Evolutionary conservation across 2,888 invertebrate genomes (phyloP), one percentile per base, ranked within the genome.

Genomic region (Horisme vitalbata): DNA sequence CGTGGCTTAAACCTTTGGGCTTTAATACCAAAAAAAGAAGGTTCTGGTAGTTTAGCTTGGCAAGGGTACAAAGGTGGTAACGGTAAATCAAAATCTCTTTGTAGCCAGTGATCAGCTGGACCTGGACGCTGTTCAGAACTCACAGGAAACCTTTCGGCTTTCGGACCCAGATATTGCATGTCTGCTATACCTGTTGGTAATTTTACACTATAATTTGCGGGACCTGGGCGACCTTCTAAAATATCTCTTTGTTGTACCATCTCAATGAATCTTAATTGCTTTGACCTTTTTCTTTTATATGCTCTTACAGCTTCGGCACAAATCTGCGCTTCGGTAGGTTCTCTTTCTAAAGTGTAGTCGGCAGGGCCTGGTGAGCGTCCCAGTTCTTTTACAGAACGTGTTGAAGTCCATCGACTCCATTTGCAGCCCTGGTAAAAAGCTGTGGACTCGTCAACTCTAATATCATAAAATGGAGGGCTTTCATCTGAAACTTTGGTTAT

Each of bases 351-450:
- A 13, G 10, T 52, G 43, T 88, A 87, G 55, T 79, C 70, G 9
- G 80, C 71, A 20, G 88, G 88, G 3, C 88, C 84, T 14, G 87
- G 87, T 9, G 52, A 55, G 4, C 33, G 14, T 37, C 72, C 61
- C 13, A 44, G 11, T 10, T 44, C 10, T 52, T 63, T 63, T 26
- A 39, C 27, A 7, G 56, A 45, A 41, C 74, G 65, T 45, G 61
- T 63, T 9, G 79, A 66, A 39, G 71, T 77, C 68, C 81, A 65
- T 13, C 64, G 57, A 64, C 86, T 84, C 88, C 87, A 86, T 73
- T 86, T 87, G 27, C 86, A 87, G 3, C 87, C 87, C 3, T 55
- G 74, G 52, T 86, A 88, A 65, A 73, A 85, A 20, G 68, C 59
- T 11, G 79, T 77, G 2, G 65, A 66, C 38, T 80, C 80, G 5